Base-by-base conservation (phyloP, 2,113 vertebrate species). In the Cyphomyrus plagiostoma region DNA sequence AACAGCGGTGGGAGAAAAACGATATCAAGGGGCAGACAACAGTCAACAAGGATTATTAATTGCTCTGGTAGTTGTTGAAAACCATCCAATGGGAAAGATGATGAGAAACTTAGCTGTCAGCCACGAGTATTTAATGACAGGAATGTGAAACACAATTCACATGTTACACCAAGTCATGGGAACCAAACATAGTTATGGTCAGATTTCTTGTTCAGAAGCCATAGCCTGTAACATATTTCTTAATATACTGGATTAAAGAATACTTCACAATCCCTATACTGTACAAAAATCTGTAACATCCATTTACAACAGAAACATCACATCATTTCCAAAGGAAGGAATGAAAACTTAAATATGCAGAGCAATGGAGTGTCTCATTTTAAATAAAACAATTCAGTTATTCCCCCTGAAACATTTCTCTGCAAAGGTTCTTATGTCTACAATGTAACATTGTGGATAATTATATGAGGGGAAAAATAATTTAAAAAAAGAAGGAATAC, bases 51-150 rank as follows among this genome's bases (percentile, higher is more conserved):
- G 39, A 48, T 39, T 84, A 84, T 84, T 84, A 80, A 80, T 80
- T 7, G 35, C 35, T 35, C 17, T 19, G 30, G 17, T 39, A 6
- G 35, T 48, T 48, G 17, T 10, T 46, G 23, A 84, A 45, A 84
- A 21, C 7, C 6, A 1, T 21, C 80, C 80, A 83, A 17, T 13
- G 82, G 45, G 45, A 84, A 80, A 48, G 21, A n/a, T n/a, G 3
- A 84, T 8, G 8, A 48, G 42, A 84, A 84, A 84, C 42, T 13
- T 23, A 84, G 45, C 42, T 84, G 82, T 84, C 82, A 84, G 23
- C 45, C 82, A 84, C 45, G 8, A 45, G 82, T 87, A 35, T 87
- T 87, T 87, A 87, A 87, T 87, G 85, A 87, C 50, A 87, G 50
- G 49, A 87, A 2, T 53, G 50, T 87, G 50, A 87, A 87, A 48